Base-by-base conservation (phyloP, 2,113 vertebrate genomes). In the Edolisoma coerulescens region DNA sequence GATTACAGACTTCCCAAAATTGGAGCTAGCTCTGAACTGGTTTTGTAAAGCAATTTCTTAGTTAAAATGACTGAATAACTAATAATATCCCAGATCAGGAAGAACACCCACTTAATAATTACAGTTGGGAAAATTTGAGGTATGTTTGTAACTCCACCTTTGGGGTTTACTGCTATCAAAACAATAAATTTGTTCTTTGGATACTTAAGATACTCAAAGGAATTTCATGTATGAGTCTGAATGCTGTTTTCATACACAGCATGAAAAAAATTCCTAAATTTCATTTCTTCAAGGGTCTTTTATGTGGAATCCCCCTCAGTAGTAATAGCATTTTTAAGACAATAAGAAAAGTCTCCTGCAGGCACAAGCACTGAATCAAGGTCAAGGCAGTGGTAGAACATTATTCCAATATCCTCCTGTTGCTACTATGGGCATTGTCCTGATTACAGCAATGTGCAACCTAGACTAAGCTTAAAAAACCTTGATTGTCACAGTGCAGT, bases 361-460 rank as follows among this genome's bases (percentile, higher is more conserved):
- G 79, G 41, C 35, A 57, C 24, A 84, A 74, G 30, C 27, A 37
- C 28, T 7, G 44, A 68, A 21, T 84, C 59, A 30, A 90, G 61
- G 87, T 84, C 28, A 74, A 59, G 35, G 23, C 11, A 49, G 30
- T 39, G 65, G 33, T 6, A 70, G 44, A 93, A 75, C 6, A 13
- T 47, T 33, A 64, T 52, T 77, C 8, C 47, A 22, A 14, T 10
- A 30, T 33, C 3, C 2, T 59, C 26, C 41, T 69, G 8, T 71
- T 93, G 47, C 27, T 70, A 10, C 52, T 0, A 0, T 30, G 39
- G 32, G 13, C 30, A 13, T 44, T 60, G 32, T 35, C 24, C 11
- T 1, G 0, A 0, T 76, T 79, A 49, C 22, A 82, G 41, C 22
- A 71, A 7, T 19, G 26, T 11, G 9, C 59, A 68, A 17, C 2